Evolutionary conservation across 2,113 vertebrate genomes (phyloP), one percentile per base, ranked within the genome.

Genomic region (Aptenodytes patagonicus): DNA sequence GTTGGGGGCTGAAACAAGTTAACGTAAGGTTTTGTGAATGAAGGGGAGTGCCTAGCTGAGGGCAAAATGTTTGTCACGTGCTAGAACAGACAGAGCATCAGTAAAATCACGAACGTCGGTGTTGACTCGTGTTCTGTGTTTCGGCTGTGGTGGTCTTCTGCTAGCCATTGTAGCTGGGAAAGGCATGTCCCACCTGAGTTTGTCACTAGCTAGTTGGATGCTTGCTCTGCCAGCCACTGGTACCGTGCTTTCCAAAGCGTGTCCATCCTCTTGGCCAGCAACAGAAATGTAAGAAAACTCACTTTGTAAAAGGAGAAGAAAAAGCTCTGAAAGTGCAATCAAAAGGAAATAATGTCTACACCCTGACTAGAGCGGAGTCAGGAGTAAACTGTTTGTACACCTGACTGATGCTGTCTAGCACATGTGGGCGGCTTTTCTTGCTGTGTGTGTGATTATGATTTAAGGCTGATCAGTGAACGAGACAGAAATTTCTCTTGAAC

Each of bases 221-320:
- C 68, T 40, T 15, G 24, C 1, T 0, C 47, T 38, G 1, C 44
- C 38, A 14, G 32, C 38, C 0, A 0, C 8, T 18, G 72, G 20
- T 7, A 4, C 25, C 0, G 0, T 2, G 10, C 4, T 3, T 64
- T 3, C n/a, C 42, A 49, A 10, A n/a, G 51, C 5, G 1, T 38
- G 21, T 15, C 62, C 8, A 1, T 69, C 26, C 54, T 72, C 28
- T 21, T 13, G 52, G 66, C 46, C 57, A 17, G 1, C 22, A 31
- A 7, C 28, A 46, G 70, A 3, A 34, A 6, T 3, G 13, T 14
- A 20, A 29, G 89, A 17, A 70, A 21, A 5, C 19, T 13, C 31
- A 1, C 7, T 10, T 31, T 17, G 47, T n/a, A 5, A 12, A 15
- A 69, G 40, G 20, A 49, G 55, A 65, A 40, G 57, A 24, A 52